A percentile compares a stretch with the other conserved stretches of the same genome.
Conservation (phyloP, 2,113 vertebrate genomes). For the Oplegnathus fasciatus region DNA sequence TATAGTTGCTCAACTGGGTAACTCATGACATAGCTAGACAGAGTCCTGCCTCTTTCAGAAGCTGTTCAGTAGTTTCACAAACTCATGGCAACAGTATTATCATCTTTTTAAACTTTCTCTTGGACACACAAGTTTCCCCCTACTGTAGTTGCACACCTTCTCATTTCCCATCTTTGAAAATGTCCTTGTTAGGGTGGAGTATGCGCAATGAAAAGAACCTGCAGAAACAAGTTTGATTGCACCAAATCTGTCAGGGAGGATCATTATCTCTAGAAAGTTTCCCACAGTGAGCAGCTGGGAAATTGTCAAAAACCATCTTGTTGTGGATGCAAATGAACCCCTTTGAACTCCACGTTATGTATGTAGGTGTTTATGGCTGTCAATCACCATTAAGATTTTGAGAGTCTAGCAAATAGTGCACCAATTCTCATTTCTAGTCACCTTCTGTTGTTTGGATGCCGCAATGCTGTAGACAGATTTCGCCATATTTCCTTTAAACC, state of each 20-base stretch:
- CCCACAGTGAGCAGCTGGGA: slow-evolving; percentile 83
- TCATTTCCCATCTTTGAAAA: slow-evolving; percentile 54
- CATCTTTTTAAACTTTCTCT: slow-evolving; percentile 34
- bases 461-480: slow-evolving; percentile 42
- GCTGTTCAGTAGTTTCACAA: slow-evolving; percentile 27
- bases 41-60: slow-evolving; percentile 17
- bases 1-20: neutral
- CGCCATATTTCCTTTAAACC: slow-evolving; percentile 46
- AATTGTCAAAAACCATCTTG: slow-evolving; percentile 84
- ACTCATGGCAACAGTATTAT: slow-evolving; percentile 11
- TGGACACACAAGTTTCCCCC: slow-evolving; percentile 48
- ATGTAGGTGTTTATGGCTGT: slow-evolving; percentile 81
- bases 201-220: slow-evolving; percentile 56
- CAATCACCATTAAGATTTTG: slow-evolving; percentile 77
- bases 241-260: slow-evolving; percentile 76
- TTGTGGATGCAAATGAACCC: slow-evolving; percentile 84
- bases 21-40: neutral
- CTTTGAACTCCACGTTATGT: slow-evolving; percentile 79
- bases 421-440: slow-evolving; percentile 59
- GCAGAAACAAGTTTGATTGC: slow-evolving; percentile 77
- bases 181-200: slow-evolving; percentile 59
- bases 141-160: slow-evolving; percentile 18
- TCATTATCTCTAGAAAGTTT: slow-evolving; percentile 79
- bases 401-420: slow-evolving; percentile 60
- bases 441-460: slow-evolving; percentile 60